A percentile compares a stretch with the other conserved stretches of the same genome.
Evolutionary conservation across 1,140 invertebrate species (phyloP).

Genomic region (Cherax quadricarinatus): DNA sequence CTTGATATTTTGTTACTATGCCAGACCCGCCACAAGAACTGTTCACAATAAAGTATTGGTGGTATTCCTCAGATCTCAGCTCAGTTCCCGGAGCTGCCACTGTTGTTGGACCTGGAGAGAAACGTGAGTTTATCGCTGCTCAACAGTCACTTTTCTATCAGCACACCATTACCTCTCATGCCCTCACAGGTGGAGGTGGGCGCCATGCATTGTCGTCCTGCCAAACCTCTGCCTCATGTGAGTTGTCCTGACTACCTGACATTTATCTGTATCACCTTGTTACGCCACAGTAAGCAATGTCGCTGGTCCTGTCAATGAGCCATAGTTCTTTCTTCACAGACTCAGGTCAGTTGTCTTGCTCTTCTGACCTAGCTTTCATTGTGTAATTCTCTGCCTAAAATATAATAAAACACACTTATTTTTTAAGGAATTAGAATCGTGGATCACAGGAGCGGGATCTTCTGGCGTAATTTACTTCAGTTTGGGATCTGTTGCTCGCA

Average conservation of each 20-base stretch:
- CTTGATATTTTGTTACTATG: not conserved
- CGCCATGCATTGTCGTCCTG: conserved; percentile 48
- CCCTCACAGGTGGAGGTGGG: conserved; percentile 54
- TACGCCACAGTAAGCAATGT: no score
- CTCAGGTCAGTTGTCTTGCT: not conserved
- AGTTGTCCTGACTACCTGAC: not conserved
- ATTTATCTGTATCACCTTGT: no score
- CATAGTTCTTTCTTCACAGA: no score
- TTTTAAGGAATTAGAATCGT: conserved; percentile 31
- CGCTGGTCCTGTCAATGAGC: no score
- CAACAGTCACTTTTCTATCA: conserved; percentile 41
- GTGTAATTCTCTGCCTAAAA: no score
- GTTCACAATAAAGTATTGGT: no score
- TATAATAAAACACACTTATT: not conserved
- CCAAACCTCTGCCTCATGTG: conserved; percentile 18
- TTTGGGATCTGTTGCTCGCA: conserved; percentile 33
- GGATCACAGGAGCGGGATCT: conserved; percentile 35
- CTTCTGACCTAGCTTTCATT: no score
- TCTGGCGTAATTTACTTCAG: conserved; percentile 58
- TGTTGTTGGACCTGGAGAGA: conserved; percentile 47
- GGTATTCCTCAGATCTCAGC: conserved; percentile 9
- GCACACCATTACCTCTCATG: conserved; percentile 15
- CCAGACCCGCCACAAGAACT: no score
- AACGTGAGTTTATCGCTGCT: conserved; percentile 46
- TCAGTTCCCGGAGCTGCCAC: conserved; percentile 31